Evolutionary conservation across 1,140 invertebrate species (phyloP), one percentile per base, ranked within the genome.

Genomic region (Drosophila elegans): DNA sequence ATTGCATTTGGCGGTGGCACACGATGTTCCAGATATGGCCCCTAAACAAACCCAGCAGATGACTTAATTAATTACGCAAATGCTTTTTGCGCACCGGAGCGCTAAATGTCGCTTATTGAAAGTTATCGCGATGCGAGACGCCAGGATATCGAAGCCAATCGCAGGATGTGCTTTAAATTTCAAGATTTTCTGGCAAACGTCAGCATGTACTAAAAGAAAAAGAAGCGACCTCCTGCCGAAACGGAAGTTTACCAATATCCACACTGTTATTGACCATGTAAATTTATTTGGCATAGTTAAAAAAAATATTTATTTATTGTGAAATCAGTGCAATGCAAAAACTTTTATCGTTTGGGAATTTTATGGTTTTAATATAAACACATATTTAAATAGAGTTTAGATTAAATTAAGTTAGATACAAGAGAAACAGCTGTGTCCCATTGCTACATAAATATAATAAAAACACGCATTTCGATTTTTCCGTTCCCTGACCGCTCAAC

Each of bases 31-130:
- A 41, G 42, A 71, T 71, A 71, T 71, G 32, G 49, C 57, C 51
- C 38, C 49, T 54, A 74, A 74, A 53, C 53, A 66, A 76, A 68
- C 55, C 51, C 41, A 44, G 48, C 52, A 69, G 76, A 74, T 64
- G 66, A 59, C 66, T 73, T 77, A 74, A 86, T 86, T 85, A 85
- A 80, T 76, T 88, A 59, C 61, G 64, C 57, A 78, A 74, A 81
- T 74, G 54, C 27, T 77, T 73, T 60, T 57, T 56, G 49, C 73
- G 54, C 59, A 68, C 56, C 38, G 16, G 61, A 63, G 48, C 67
- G 72, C 48, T 71, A 49, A 73, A 52, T 66, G 80, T 62, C 60
- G 60, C 61, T 71, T 76, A 78, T 82, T 72, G 51, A 51, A 83
- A 69, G 67, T 80, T 82, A 78, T 61, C 36, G 59, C 71, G 63